Conservation (phyloP, 1,140 invertebrate species). For the Brachionus rubens region DNA sequence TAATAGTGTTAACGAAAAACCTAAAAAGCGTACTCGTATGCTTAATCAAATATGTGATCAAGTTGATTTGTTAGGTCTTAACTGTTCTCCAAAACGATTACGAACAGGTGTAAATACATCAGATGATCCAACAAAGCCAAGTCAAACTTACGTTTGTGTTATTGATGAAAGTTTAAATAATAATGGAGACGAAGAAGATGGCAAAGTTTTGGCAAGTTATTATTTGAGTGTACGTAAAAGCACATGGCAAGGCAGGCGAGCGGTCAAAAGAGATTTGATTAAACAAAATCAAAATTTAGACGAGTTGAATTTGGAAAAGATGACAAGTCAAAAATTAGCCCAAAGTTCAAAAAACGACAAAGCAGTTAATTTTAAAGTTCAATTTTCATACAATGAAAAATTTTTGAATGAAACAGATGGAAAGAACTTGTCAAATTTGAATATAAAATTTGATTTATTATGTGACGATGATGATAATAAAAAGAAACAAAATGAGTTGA, state of each 20-base stretch:
- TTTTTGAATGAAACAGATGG: neutral
- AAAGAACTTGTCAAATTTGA: neutral
- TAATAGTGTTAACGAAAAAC: neutral
- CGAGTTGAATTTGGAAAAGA: slow-evolving; percentile 14
- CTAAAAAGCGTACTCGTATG: slow-evolving; percentile 2
- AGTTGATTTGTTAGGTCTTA: slow-evolving; percentile 31
- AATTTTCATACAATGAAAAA: slow-evolving; percentile 2
- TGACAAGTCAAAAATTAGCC: neutral
- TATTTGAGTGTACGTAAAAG: neutral
- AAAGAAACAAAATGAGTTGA: slow-evolving; percentile 5
- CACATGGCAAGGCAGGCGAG: slow-evolving; percentile 37
- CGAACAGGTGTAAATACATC: neutral
- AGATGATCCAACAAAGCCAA: neutral
- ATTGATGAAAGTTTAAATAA: slow-evolving; percentile 43
- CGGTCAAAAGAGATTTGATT: slow-evolving; percentile 33
- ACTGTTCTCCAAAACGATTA: slow-evolving; percentile 25
- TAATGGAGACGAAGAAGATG: slow-evolving; percentile 6
- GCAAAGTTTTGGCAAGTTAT: slow-evolving; percentile 24
- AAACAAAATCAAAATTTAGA: neutral
- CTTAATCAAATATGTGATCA: slow-evolving; percentile 42
- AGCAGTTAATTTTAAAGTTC: neutral
- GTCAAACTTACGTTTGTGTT: slow-evolving; percentile 44
- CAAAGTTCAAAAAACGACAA: neutral
- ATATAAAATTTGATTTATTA: slow-evolving; percentile 43
- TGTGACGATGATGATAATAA: neutral